phyloP scores from a whole-genome alignment of 1,140 invertebrate species.

The Nasonia longicornis region DNA sequence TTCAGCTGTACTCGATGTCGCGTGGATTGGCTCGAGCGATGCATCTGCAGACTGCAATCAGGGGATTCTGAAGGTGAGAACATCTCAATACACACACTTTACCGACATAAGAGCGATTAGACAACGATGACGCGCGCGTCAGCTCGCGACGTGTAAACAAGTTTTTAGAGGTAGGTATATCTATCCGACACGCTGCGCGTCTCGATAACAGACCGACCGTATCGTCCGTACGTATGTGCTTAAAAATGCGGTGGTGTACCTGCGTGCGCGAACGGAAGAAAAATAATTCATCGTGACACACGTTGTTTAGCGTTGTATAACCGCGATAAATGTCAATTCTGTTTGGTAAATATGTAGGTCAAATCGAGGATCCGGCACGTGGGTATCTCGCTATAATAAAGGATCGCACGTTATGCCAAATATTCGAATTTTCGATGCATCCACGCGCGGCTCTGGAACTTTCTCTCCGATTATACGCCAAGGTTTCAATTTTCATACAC shows the following conservation, averaged over 20 bases:
- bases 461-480: no score
- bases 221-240: no score
- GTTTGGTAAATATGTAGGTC: background rate
- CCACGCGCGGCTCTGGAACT: no score
- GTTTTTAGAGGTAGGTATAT: background rate
- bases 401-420: no score
- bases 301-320: background rate
- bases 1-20: no score
- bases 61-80: background rate
- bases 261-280: background rate
- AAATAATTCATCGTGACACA: background rate
- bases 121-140: background rate
- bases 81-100: background rate
- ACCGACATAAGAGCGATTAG: background rate
- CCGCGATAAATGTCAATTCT: background rate
- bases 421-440: no score
- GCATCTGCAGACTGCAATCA: background rate
- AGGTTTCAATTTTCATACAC: no score
- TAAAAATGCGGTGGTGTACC: background rate
- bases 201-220: background rate
- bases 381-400: no score
- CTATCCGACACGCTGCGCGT: background rate
- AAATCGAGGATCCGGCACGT: background rate
- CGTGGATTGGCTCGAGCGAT: no score
- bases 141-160: background rate